Percentiles rank a stretch among this genome's conserved stretches.
phyloP scores from a whole-genome alignment of 2,797 vertebrate species.

The Brachymystax lenok region DNA sequence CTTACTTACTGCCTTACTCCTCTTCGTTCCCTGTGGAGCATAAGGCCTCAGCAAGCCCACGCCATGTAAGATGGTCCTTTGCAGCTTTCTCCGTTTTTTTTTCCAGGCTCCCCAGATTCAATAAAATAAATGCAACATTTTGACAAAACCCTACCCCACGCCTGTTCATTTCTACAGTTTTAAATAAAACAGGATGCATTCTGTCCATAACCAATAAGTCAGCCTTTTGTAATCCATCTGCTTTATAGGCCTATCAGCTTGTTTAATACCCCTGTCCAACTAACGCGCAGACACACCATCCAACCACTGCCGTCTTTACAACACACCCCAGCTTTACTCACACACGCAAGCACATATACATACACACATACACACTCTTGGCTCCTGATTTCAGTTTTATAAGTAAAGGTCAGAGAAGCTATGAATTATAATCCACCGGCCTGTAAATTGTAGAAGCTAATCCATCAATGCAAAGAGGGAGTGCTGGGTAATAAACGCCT shows the following conservation, averaged over 20 bases:
- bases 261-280: constrained; percentile 56
- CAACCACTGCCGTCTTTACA: constrained; percentile 36
- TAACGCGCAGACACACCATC: constrained; percentile 39
- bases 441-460: constrained; percentile 67
- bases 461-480: constrained; percentile 60
- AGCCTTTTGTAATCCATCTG: constrained; percentile 37
- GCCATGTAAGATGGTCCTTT: not conserved
- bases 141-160: not conserved
- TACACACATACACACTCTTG: constrained; percentile 41
- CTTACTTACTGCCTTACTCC: no score
- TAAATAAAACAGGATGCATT: constrained; percentile 50
- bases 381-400: constrained; percentile 67
- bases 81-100: not conserved
- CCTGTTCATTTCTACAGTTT: constrained; percentile 32
- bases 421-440: constrained; percentile 68
- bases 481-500: constrained; percentile 56
- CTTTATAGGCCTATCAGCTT: not conserved
- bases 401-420: constrained; percentile 66
- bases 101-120: not conserved
- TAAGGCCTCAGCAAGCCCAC: no score
- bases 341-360: not conserved
- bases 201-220: constrained; percentile 55
- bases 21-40: no score
- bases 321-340: constrained; percentile 25
- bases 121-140: not conserved